Base-by-base conservation (phyloP, 2,888 invertebrate species). In the Deilephila elpenor region DNA sequence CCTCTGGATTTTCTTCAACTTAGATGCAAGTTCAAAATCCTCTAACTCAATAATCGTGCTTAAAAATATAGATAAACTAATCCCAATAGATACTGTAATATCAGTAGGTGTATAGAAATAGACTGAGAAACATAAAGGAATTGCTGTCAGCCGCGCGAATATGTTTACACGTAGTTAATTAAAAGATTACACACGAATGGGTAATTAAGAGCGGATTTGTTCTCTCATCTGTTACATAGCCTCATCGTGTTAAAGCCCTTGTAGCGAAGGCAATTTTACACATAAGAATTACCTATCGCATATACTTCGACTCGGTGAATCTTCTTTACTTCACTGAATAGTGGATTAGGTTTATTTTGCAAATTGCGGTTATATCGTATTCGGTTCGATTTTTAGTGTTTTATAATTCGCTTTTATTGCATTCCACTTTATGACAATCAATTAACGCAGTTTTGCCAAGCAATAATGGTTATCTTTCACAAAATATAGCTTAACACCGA, bases 121-220 rank as follows among this genome's bases (percentile, higher is more conserved):
- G 53, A 44, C 72, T 74, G 80, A 79, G 79, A 79, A 78, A 80
- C 76, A 83, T 82, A 82, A 86, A 83, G 82, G 80, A 83, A 83
- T 78, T 79, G 82, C 79, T 84, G 84, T 85, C 86, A 88, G 81
- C 83, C 82, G 80, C 84, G 86, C 82, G 85, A 86, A 87, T 86
- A 88, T 89, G 88, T 90, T 91, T 89, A 89, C 90, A 91, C 87
- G 89, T 86, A 89, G 88, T 89, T 92, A 92, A 92, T 93, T 93
- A 93, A 92, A 92, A 91, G 91, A 92, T 92, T 93, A 92, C 92
- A 91, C 91, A 87, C 88, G 91, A 91, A 89, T 87, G 87, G 89
- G 84, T 92, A 91, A 93, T 93, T 92, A 91, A 90, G 89, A 84
- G 82, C 80, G 88, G 89, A 91, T 92, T 90, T 90, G 89, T 88